Conservation (phyloP, 37 sponge, comb jelly and placozoan species). For the Agelas oroides region DNA sequence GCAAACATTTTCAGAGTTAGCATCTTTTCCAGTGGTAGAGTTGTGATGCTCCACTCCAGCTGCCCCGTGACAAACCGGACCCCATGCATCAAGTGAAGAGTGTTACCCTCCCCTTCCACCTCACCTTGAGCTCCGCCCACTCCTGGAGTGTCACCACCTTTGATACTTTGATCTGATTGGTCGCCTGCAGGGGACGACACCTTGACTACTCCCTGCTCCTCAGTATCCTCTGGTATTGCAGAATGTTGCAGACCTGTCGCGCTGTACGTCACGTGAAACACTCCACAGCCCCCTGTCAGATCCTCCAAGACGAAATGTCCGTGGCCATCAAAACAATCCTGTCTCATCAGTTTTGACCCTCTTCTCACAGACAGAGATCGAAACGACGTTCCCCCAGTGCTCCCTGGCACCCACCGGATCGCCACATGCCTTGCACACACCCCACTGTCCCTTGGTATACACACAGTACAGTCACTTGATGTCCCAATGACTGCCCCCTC, state of each 20-base stretch:
- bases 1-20: conserved; percentile 46
- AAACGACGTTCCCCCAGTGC: not conserved
- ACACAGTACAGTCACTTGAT: conserved; percentile 41
- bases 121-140: no score
- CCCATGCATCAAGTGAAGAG: not conserved
- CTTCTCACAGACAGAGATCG: not conserved
- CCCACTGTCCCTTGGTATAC: conserved; percentile 53
- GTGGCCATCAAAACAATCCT: no score
- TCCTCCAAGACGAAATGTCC: conserved; percentile 36
- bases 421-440: conserved; percentile 29
- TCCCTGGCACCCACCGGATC: conserved; percentile 43
- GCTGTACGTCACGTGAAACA: not conserved
- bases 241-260: not conserved
- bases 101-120: no score
- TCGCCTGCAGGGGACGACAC: no score
- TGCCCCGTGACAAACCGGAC: conserved; percentile 49
- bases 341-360: not conserved
- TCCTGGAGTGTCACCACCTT: no score
- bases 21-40: conserved; percentile 44
- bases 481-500: conserved; percentile 68
- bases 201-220: not conserved
- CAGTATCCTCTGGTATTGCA: not conserved
- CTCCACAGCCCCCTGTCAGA: conserved; percentile 2
- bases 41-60: conserved; percentile 62
- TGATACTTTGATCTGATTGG: no score